Evolutionary conservation across 2,888 invertebrate genomes (phyloP), one percentile per base, ranked within the genome.

Genomic region (Dexiosoma caninum): DNA sequence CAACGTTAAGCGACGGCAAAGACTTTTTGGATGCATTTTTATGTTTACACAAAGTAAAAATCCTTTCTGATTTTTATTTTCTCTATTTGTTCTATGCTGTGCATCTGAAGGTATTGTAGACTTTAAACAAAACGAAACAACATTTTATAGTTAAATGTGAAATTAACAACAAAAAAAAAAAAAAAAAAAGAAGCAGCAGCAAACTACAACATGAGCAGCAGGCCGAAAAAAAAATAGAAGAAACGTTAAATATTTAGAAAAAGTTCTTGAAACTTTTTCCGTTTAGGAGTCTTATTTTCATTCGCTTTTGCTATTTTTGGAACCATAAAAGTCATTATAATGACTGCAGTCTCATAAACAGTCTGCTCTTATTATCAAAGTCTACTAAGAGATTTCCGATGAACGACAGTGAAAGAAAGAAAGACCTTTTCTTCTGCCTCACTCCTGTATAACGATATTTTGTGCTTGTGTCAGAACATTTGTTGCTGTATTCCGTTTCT

Each of bases 281-380:
- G 32, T 12, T 74, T n/a, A n/a, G n/a, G n/a, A n/a, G n/a, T n/a
- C n/a, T n/a, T n/a, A n/a, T 66, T 64, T 6, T 21, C 23, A 21
- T 44, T 21, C 53, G 9, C 30, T 55, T 60, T 55, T 60, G 21
- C 30, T 12, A 30, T 12, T 64, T 77, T 59, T 30, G 19, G 37
- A 27, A 42, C 40, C 27, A 71, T 66, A 64, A 69, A 71, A 78
- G 32, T 78, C 64, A 78, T 78, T 71, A 27, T 71, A 57, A 78
- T 70, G 70, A 78, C 77, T 70, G 77, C 77, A 71, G 64, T 70
- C 62, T 62, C 70, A 70, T 77, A 77, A 77, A 77, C 21, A 55
- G 77, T 78, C 71, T 71, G 70, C 27, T 9, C 32, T 53, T 37
- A 55, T 62, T 64, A 49, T 64, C 49, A 75, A 49, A 70, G 70